Percentiles rank a stretch among this genome's conserved stretches.
Evolutionary conservation across 2,113 vertebrate genomes (phyloP).

Genomic region (Potamarius usumacintae): DNA sequence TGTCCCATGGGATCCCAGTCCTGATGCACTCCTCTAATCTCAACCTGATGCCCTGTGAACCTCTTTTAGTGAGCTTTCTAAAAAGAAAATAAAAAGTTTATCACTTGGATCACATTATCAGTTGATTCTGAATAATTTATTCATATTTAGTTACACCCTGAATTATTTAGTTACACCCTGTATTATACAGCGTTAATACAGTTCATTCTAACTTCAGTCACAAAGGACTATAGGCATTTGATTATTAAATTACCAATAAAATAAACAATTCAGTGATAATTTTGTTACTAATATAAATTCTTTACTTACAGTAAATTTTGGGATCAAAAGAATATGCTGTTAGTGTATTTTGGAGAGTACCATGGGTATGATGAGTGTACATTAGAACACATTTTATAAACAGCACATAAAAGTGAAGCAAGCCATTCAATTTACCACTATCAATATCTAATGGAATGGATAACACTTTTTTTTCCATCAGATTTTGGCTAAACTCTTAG

Average conservation of each 20-base stretch:
- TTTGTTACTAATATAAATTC: neutral
- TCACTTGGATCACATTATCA: neutral
- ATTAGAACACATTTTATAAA: constrained; percentile 11
- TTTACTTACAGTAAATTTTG: neutral
- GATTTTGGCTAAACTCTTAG: constrained; percentile 13
- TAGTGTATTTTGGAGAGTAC: neutral
- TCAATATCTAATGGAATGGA: constrained; percentile 17
- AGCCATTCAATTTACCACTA: constrained; percentile 11
- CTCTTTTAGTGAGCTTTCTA: neutral
- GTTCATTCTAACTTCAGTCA: neutral
- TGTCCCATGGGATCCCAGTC: neutral
- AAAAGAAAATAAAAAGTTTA: neutral
- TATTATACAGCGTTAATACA: neutral
- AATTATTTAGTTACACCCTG: neutral
- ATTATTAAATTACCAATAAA: neutral
- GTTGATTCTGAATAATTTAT: neutral
- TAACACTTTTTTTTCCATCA: constrained; percentile 24
- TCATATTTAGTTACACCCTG: neutral
- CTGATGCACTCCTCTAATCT: neutral
- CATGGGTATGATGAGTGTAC: neutral
- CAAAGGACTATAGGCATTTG: neutral
- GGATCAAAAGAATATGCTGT: neutral
- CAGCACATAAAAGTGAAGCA: constrained; percentile 26
- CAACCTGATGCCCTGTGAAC: neutral
- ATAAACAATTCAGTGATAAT: neutral